Evolutionary conservation across 2,797 vertebrate genomes (phyloP).

Genomic region (Paedocypris micromegethes): DNA sequence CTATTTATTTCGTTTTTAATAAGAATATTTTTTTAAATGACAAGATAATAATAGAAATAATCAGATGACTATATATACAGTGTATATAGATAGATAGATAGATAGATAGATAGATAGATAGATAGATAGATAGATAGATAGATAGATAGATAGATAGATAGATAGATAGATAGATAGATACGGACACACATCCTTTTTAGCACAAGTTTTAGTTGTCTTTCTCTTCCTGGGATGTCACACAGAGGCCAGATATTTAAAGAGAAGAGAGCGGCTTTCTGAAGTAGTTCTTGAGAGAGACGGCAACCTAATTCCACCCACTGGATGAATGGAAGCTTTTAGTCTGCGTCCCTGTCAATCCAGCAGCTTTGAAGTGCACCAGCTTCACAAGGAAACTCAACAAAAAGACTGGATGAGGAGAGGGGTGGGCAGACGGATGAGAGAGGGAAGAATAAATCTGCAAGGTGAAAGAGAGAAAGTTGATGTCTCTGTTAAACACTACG

Average conservation of each 20-base stretch:
- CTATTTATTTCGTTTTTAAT: no score
- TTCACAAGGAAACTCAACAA: constrained; percentile 64
- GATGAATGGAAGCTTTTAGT: constrained; percentile 70
- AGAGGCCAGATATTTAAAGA: constrained; percentile 74
- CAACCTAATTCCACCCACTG: constrained; percentile 69
- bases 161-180: no score
- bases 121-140: no score
- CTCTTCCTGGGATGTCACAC: constrained; percentile 61
- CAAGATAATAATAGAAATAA: no score
- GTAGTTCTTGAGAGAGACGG: constrained; percentile 66
- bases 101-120: no score
- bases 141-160: no score
- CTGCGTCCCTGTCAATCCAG: constrained; percentile 64
- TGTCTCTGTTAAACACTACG: constrained; percentile 31
- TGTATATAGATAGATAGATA: no score
- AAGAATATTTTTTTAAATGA: no score
- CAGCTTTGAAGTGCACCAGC: constrained; percentile 71
- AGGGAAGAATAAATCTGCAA: constrained; percentile 38
- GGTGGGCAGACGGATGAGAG: constrained; percentile 36
- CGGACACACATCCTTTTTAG: constrained; percentile 19
- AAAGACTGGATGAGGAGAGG: constrained; percentile 33
- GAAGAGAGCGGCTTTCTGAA: constrained; percentile 68
- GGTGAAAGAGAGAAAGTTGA: constrained; percentile 41
- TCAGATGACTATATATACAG: no score
- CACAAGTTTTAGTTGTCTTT: constrained; percentile 36